Evolutionary conservation across 2,888 invertebrate species (phyloP), one percentile per base, ranked within the genome.

Genomic region (Cremastinae sp.): DNA sequence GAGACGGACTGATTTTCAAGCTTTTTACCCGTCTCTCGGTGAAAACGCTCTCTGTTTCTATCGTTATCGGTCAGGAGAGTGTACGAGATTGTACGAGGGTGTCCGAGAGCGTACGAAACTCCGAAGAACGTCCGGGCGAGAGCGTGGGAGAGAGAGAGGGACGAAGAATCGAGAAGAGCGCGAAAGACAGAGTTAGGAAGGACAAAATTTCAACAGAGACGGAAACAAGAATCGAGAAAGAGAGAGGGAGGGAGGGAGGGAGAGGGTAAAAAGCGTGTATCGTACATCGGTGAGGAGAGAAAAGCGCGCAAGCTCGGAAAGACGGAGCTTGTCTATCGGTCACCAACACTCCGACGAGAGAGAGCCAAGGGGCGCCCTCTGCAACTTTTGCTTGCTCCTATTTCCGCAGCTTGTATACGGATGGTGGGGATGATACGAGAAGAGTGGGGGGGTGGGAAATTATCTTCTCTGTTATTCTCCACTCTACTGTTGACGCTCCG

Each of bases 241-340:
- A 12, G 41, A 35, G 47, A 16, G 37, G n/a, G 49, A 58, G 18
- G 10, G 64, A 43, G 45, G 35, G 45, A 16, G 45, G 45, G 35
- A 56, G 45, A 16, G 43, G 5, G 22, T 20, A 49, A 8, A 22
- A 22, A 41, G 47, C 58, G 47, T 64, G 53, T 41, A 55, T 14
- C 69, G 65, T 70, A 68, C 16, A 61, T 58, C 62, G 14, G 49
- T 37, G 70, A 61, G 61, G 59, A 43, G 43, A 70, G 65, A 58
- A 66, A 62, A 70, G 76, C 68, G 74, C 47, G 74, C 69, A 72
- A 69, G 65, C 74, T 78, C 75, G 61, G 75, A 62, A 62, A 62
- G 72, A 72, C 61, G 41, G 70, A 69, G 56, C 66, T 74, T 74
- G 56, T 78, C 69, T 69, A 59, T 69, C 58, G 45, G 28, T 69